Evolutionary conservation across 2,888 invertebrate species (phyloP), one percentile per base, ranked within the genome.

Genomic region (Dorcus parallelipipedus): DNA sequence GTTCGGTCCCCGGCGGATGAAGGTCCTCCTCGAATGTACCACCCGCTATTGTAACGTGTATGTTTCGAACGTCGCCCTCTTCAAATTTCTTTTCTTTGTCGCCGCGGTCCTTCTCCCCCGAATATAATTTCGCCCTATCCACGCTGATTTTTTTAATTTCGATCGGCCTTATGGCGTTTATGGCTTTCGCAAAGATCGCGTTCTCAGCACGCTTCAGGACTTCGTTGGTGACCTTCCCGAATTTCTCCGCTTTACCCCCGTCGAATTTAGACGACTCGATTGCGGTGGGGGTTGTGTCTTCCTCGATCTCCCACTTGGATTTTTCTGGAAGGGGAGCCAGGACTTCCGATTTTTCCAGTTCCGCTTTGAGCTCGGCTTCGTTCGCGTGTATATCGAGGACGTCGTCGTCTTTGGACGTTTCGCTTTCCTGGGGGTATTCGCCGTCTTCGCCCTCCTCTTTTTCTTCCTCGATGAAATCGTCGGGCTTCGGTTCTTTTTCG

Each of bases 121-220:
- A 80, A 71, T 88, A 88, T 33, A 88, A 73, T 72, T 88, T 87
- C 9, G 84, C 81, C n/a, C 88, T 82, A 66, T 88, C 89, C 58
- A 82, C 82, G 64, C 86, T 86, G 52, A 87, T 87, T 74, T 88
- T 89, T 71, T 88, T 89, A 51, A 88, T 88, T 79, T 90, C 90
- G 52, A 89, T 75, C 0, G 90, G 89, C 58, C 89, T 82, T 48
- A 91, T 86, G 0, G 92, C 90, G 71, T 89, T 91, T 45, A 91
- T 90, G 0, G 91, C 91, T 76, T 95, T 93, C 43, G 94, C 91
- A 75, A 95, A 92, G 67, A 95, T 90, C 0, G 91, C 94, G 75
- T 95, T 94, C 79, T 95, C 95, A 1, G 95, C 95, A 65, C 93
- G 83, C 73, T 95, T 94, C 51, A 95, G 80, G 3, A 95, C 93